Evolutionary conservation across 92 coral and sea anemone species (phyloP).

Genomic region (Porites divaricata): DNA sequence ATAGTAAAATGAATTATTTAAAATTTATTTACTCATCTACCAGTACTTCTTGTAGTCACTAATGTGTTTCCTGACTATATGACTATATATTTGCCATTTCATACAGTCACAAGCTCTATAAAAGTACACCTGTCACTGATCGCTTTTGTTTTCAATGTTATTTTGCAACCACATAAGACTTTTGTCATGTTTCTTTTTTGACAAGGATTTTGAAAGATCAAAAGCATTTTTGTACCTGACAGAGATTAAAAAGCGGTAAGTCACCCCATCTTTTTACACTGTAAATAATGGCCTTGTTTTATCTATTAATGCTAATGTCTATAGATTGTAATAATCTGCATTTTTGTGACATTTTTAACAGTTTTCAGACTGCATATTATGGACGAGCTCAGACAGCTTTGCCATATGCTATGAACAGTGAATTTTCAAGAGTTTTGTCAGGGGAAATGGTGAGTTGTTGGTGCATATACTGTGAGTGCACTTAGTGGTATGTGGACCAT

Average conservation of each 20-base stretch:
- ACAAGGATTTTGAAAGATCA: conserved; percentile 95
- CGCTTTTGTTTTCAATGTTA: not conserved
- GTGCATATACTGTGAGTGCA: too few species aligned
- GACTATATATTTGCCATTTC: too few species aligned
- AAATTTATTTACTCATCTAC: too few species aligned
- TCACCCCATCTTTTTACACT: not conserved
- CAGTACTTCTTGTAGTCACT: too few species aligned
- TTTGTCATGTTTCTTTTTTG: not conserved
- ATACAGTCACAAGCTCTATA: too few species aligned
- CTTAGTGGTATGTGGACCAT: not conserved
- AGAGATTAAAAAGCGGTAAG: conserved; percentile 95
- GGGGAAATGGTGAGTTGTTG: conserved; percentile 86
- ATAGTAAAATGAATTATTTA: too few species aligned
- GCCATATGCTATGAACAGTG: conserved; percentile 99
- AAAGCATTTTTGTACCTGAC: conserved; percentile 88
- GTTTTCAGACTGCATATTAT: conserved; percentile 94
- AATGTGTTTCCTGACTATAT: too few species aligned
- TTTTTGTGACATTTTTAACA: conserved; percentile 19
- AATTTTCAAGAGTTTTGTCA: conserved; percentile 94
- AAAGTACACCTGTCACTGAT: too few species aligned
- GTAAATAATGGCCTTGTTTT: not conserved
- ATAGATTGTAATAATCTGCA: too few species aligned
- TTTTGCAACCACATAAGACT: not conserved
- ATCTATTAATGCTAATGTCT: not conserved
- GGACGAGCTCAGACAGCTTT: conserved; percentile 97